A percentile compares a stretch with the other conserved stretches of the same genome.
These are phyloP conservation scores for Takifugu rubripes DNA, from an alignment of 2,797 vertebrate species.

Conservation along the genomic window DNA sequence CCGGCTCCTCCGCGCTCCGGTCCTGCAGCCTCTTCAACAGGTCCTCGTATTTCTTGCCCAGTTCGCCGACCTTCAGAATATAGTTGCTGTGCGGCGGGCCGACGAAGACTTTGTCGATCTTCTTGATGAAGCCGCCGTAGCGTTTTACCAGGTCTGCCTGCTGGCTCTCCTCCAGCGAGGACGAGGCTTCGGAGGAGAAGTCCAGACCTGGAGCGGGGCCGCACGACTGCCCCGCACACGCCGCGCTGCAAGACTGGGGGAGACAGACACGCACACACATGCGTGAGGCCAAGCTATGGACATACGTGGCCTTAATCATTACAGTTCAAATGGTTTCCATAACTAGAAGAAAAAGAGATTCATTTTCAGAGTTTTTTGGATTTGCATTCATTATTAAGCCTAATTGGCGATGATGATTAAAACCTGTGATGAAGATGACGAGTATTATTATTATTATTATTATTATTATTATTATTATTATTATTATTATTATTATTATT, in stretches of 20 bases:
- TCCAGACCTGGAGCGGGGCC: conserved; percentile 66
- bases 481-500: neutral
- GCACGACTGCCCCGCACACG: conserved; percentile 80
- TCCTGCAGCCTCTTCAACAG: conserved; percentile 66
- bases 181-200: conserved; percentile 45
- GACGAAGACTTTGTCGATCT: conserved; percentile 72
- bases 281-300: neutral
- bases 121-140: conserved; percentile 79
- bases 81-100: conserved; percentile 71
- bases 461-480: neutral
- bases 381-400: no score
- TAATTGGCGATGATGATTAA: neutral
- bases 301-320: neutral
- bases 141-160: conserved; percentile 66
- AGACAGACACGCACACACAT: neutral
- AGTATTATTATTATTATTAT: neutral
- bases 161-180: conserved; percentile 48
- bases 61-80: conserved; percentile 57
- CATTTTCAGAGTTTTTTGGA: no score
- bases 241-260: conserved; percentile 81
- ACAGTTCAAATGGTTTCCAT: neutral
- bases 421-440: no score
- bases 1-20: conserved; percentile 40
- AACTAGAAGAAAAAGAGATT: no score
- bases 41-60: conserved; percentile 71